phyloP scores from a whole-genome alignment of 2,797 vertebrate species.

The Chelmon rostratus region DNA sequence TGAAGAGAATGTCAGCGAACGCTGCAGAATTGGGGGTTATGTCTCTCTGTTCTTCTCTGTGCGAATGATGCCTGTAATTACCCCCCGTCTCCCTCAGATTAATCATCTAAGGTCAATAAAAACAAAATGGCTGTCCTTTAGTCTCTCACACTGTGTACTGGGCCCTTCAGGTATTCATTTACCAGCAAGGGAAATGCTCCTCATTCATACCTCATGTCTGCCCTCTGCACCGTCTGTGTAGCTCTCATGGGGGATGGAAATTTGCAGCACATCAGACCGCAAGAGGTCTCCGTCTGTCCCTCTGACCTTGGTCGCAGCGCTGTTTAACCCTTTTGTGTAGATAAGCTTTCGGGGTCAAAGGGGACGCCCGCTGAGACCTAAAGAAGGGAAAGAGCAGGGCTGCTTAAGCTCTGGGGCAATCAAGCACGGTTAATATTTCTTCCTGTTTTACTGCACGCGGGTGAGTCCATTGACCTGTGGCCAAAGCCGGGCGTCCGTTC shows the following conservation, averaged over 20 bases:
- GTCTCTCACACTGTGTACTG: constrained; percentile 42
- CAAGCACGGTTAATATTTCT: constrained; percentile 77
- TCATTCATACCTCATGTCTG: constrained; percentile 26
- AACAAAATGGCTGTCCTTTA: constrained; percentile 77
- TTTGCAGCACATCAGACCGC: constrained; percentile 43
- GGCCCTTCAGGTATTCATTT: constrained; percentile 74
- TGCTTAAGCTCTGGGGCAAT: constrained; percentile 66
- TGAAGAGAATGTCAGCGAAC: constrained; percentile 49
- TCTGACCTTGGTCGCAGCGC: constrained; percentile 54
- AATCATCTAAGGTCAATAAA: constrained; percentile 80
- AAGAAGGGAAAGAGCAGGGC: constrained; percentile 38
- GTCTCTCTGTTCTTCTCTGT: constrained; percentile 5
- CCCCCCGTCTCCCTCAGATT: constrained; percentile 44
- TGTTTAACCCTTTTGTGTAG: constrained; percentile 69
- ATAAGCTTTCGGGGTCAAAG: constrained; percentile 69
- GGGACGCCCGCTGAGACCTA: constrained; percentile 49
- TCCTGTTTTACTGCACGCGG: constrained; percentile 68
- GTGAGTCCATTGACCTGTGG: constrained; percentile 65
- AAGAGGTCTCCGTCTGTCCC: constrained; percentile 37
- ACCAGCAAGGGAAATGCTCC: constrained; percentile 68
- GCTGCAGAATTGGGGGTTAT: constrained; percentile 47
- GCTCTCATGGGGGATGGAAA: constrained; percentile 37
- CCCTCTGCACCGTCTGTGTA: constrained; percentile 26
- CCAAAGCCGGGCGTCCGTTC: constrained; percentile 56
- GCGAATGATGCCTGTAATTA: constrained; percentile 71